These are phyloP conservation scores for Spatulosminthurus flaviceps DNA, from an alignment of 2,888 invertebrate genomes.

Conservation along the genomic window DNA sequence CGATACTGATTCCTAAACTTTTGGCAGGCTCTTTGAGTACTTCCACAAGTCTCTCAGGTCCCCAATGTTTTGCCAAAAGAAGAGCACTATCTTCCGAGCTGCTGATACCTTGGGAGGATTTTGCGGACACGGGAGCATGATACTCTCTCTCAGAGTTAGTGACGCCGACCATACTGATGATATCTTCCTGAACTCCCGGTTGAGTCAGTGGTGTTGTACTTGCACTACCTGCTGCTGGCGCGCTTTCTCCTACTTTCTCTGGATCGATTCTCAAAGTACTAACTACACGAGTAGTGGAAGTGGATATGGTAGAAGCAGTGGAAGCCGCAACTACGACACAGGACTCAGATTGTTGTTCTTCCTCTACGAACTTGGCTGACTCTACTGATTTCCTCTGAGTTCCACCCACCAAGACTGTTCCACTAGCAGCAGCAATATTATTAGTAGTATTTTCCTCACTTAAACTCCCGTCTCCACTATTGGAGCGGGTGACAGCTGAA, in stretches of 20 bases:
- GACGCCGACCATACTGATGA: conserved; percentile 36
- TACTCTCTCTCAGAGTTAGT: conserved; percentile 19
- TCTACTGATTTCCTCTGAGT: conserved; percentile 10
- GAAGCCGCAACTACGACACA: conserved; percentile 1
- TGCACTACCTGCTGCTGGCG: conserved; percentile 1
- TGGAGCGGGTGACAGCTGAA: conserved; percentile 38
- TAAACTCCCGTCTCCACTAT: conserved; percentile 7
- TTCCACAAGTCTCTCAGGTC: conserved; percentile 79
- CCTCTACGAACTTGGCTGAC: conserved; percentile 28
- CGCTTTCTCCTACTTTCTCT: conserved; percentile 30
- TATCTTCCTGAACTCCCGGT: not conserved
- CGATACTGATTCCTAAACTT: conserved; percentile 95
- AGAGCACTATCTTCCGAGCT: conserved; percentile 65
- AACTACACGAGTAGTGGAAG: conserved; percentile 29
- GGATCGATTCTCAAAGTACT: conserved; percentile 45
- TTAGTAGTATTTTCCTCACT: not conserved
- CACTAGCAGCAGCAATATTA: too few species aligned
- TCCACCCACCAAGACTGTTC: not conserved
- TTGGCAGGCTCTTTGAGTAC: conserved; percentile 78
- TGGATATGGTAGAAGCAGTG: not conserved
- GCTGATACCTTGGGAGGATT: conserved; percentile 40
- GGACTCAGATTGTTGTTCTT: conserved; percentile 27
- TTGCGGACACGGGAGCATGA: conserved; percentile 43
- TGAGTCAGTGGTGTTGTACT: conserved; percentile 4
- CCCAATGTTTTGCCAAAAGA: conserved; percentile 80